Percentiles rank a stretch among this genome's conserved stretches.
Evolutionary conservation across 2,797 vertebrate species (phyloP).

Genomic region (Hybognathus amarus): DNA sequence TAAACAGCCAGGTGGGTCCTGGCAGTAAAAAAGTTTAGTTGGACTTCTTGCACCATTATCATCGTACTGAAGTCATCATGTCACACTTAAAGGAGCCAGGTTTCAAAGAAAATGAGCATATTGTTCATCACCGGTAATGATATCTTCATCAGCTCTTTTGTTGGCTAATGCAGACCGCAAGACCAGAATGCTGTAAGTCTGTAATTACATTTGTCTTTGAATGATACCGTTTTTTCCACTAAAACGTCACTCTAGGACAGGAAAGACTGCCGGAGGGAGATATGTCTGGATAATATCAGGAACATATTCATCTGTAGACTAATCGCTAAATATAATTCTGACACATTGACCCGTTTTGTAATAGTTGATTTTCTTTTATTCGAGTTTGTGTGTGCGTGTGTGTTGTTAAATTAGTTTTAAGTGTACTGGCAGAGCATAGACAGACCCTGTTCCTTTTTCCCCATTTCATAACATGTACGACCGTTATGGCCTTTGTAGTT

Average conservation of each 20-base stretch:
- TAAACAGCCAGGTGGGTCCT: slow-evolving; percentile 44
- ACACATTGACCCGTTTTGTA: background rate
- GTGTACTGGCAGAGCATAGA: background rate
- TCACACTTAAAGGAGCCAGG: slow-evolving; percentile 41
- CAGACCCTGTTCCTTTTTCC: background rate
- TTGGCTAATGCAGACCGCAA: slow-evolving; percentile 6
- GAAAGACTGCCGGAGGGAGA: slow-evolving; percentile 1
- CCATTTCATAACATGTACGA: background rate
- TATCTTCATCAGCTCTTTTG: slow-evolving; percentile 39
- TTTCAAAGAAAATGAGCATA: slow-evolving; percentile 20
- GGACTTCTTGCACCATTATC: slow-evolving; percentile 20
- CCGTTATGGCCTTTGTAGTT: background rate
- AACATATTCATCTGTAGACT: background rate
- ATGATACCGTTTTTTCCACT: slow-evolving; percentile 18
- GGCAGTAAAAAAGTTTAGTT: slow-evolving; percentile 41
- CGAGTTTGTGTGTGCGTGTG: background rate
- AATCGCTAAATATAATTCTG: background rate
- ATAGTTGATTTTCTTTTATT: background rate
- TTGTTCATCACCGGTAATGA: slow-evolving; percentile 27
- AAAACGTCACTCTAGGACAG: background rate
- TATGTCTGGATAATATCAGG: slow-evolving; percentile 17
- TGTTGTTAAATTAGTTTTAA: background rate
- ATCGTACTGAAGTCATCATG: slow-evolving; percentile 39
- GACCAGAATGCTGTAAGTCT: slow-evolving; percentile 41
- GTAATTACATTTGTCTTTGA: slow-evolving; percentile 23